Evolutionary conservation across 2,797 vertebrate genomes (phyloP), one percentile per base, ranked within the genome.

Genomic region (Muscicapa striata): DNA sequence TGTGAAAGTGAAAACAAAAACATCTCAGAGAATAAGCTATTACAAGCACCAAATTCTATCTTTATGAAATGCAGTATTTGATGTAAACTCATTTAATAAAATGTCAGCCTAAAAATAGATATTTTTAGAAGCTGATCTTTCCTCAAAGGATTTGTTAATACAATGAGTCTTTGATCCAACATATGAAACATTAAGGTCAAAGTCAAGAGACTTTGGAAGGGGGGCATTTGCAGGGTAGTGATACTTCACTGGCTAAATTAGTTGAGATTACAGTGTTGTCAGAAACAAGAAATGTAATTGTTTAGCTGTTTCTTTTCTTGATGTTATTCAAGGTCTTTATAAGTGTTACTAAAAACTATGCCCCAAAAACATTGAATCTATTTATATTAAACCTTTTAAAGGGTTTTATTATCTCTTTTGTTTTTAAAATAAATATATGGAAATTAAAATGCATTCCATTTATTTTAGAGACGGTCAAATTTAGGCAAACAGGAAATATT

Each of bases 151-250:
- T 45, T 79, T 70, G 2, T 84, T 91, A 64, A 49, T 57, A 38
- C 6, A 76, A 30, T 41, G 14, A 63, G 15, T 30, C 45, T 68
- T 87, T 59, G 45, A 55, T 82, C 36, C 9, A 66, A 30, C 7
- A 54, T 49, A 13, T 74, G 40, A 90, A 80, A 7, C 12, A 61
- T 59, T 75, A 72, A 87, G 24, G 13, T 72, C 26, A 49, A 82
- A 69, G 5, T 52, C 49, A 61, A 61, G 17, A 55, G 27, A 19
- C 13, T 34, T 58, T 32, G 20, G n/a, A 70, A 45, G 6, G 0
- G 8, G 3, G 6, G 0, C 1, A 48, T 72, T 63, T 78, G 10
- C 24, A 72, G 23, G 23, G 5, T 34, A 62, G 22, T 1, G 1
- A 20, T 58, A 55, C 6, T 70, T 86, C 6, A 16, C 14, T 45